phyloP scores from a whole-genome alignment of 2,888 invertebrate genomes.

The Heliconius cydno region DNA sequence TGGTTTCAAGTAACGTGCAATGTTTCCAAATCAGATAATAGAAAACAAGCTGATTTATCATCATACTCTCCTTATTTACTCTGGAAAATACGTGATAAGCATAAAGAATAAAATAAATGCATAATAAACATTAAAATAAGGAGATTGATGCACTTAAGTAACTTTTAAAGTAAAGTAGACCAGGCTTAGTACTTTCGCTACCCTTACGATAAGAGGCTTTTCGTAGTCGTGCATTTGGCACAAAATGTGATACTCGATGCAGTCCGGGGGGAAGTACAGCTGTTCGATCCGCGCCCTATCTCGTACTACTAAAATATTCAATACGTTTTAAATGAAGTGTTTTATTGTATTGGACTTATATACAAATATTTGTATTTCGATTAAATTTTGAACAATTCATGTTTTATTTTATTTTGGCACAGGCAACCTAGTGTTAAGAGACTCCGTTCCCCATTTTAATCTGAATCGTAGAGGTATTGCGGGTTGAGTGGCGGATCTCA shows the following conservation, averaged over 20 bases:
- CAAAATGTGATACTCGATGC: conserved; percentile 32
- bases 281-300: conserved; percentile 23
- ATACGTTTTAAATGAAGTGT: conserved; percentile 4
- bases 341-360: conserved; percentile 5
- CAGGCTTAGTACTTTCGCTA: conserved; percentile 33
- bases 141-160: not conserved
- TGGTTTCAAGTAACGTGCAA: not conserved
- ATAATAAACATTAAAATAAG: not conserved
- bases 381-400: conserved; percentile 3
- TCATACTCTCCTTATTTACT: not conserved
- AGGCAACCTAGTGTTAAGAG: too few species aligned
- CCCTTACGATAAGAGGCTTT: conserved; percentile 41
- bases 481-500: too few species aligned
- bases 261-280: conserved; percentile 37
- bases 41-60: not conserved
- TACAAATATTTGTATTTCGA: conserved; percentile 23
- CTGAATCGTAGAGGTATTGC: too few species aligned
- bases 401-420: too few species aligned
- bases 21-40: not conserved
- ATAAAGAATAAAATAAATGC: not conserved
- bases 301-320: conserved; percentile 1
- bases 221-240: conserved; percentile 42
- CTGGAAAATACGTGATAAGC: not conserved
- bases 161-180: conserved; percentile 39
- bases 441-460: too few species aligned